These are phyloP conservation scores for Drosophila monieri DNA, from an alignment of 2,888 invertebrate species.

Conservation along the genomic window DNA sequence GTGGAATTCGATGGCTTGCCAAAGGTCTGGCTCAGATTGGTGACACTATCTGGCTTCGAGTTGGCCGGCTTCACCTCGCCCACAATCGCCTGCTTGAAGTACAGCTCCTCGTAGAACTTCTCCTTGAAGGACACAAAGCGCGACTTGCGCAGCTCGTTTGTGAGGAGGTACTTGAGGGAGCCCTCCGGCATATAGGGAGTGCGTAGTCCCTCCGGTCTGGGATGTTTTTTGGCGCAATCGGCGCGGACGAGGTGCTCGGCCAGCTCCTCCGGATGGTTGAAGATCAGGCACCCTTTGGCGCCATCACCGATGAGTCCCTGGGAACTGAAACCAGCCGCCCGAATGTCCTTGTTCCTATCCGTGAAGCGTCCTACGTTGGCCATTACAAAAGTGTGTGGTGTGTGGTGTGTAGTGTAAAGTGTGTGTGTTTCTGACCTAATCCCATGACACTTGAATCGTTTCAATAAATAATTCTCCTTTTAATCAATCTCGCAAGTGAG, in stretches of 20 bases:
- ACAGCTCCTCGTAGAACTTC: slow-evolving; percentile 79
- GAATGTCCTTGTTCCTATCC: slow-evolving; percentile 64
- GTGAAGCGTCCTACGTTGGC: slow-evolving; percentile 58
- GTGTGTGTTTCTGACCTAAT: slow-evolving; percentile 25
- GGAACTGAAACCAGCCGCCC: slow-evolving; percentile 63
- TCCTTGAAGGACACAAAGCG: slow-evolving; percentile 79
- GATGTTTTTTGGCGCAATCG: slow-evolving; percentile 41
- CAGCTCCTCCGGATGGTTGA: slow-evolving; percentile 62
- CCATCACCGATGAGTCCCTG: background rate
- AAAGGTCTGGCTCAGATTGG: slow-evolving; percentile 71
- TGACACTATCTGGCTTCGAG: slow-evolving; percentile 74
- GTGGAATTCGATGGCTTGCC: slow-evolving; percentile 46
- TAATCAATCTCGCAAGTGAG: slow-evolving; percentile 49
- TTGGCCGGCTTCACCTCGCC: slow-evolving; percentile 60
- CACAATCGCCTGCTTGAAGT: slow-evolving; percentile 68
- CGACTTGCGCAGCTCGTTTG: slow-evolving; percentile 73
- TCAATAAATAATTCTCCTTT: slow-evolving; percentile 54
- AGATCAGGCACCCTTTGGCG: slow-evolving; percentile 40
- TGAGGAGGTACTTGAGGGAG: slow-evolving; percentile 66
- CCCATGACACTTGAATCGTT: background rate
- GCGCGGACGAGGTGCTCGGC: slow-evolving; percentile 67
- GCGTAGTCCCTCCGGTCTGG: background rate
- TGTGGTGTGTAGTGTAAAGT: background rate
- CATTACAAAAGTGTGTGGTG: slow-evolving; percentile 35
- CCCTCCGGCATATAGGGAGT: slow-evolving; percentile 49